A percentile compares a stretch with the other conserved stretches of the same genome.
Conservation (phyloP, 2,113 vertebrate genomes). For the Antechinus stuartii region DNA sequence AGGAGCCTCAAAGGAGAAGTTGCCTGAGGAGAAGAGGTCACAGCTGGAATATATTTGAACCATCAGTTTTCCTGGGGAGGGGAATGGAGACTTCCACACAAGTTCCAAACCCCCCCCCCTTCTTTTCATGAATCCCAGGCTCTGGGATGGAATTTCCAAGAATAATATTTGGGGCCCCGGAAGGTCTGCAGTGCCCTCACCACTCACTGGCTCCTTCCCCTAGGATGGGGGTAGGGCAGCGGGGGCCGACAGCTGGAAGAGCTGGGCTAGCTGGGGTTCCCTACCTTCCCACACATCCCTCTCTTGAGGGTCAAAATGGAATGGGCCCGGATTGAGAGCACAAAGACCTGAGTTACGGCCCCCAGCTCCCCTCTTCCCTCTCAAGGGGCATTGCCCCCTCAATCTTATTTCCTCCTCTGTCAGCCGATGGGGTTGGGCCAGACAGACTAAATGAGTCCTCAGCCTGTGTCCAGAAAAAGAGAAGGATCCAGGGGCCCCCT, state of each 20-base stretch:
- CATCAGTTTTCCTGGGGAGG: background rate
- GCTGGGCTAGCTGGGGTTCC: background rate
- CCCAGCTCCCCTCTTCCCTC: background rate
- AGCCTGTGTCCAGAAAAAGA: background rate
- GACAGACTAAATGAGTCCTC: background rate
- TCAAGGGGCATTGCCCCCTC: background rate
- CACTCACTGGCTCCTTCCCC: background rate
- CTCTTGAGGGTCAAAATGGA: background rate
- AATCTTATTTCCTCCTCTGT: background rate
- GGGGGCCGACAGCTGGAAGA: background rate
- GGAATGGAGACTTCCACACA: background rate
- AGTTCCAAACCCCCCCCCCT: background rate
- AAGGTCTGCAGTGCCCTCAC: background rate
- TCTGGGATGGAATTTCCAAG: constrained; percentile 11
- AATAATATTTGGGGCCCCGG: constrained; percentile 7
- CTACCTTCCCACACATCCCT: background rate
- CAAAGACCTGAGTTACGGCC: background rate
- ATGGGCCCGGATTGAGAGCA: background rate
- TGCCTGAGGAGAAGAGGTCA: background rate
- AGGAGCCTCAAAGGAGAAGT: too few species aligned
- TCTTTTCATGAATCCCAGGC: background rate
- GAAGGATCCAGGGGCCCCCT: background rate
- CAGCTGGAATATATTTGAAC: too few species aligned
- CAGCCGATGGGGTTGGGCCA: background rate
- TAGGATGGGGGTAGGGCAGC: rapidly evolving